Percentiles rank a stretch among this genome's conserved stretches.
phyloP scores from a whole-genome alignment of 1,140 invertebrate species.

The Coptotermes formosanus region DNA sequence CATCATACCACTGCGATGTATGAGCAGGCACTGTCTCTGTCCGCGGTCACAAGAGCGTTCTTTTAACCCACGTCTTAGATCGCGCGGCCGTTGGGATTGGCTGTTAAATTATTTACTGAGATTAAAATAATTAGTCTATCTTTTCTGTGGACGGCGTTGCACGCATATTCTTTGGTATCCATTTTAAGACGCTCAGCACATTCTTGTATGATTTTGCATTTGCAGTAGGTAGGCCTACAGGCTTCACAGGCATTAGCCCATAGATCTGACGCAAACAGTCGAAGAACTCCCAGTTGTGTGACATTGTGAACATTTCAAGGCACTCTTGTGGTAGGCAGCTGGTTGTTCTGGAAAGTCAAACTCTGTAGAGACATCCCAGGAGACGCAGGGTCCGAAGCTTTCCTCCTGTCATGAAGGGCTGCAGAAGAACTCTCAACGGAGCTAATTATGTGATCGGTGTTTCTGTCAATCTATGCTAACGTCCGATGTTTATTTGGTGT shows the following conservation, averaged over 20 bases:
- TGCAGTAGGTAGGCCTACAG: no score
- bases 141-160: no score
- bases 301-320: background rate
- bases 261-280: background rate
- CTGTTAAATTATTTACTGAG: no score
- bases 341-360: background rate
- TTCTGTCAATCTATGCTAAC: background rate
- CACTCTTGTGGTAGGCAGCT: background rate
- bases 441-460: background rate
- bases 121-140: no score
- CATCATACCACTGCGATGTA: no score
- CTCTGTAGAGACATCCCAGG: background rate
- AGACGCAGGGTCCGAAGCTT: background rate
- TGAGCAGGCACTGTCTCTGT: no score
- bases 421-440: background rate
- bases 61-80: no score
- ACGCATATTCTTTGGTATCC: no score
- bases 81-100: no score
- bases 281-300: background rate
- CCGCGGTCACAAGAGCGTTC: no score
- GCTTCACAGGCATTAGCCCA: background rate
- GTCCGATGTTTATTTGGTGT: background rate
- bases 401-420: background rate
- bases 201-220: no score
- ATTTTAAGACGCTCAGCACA: no score